Evolutionary conservation across 1,140 invertebrate species (phyloP).

Genomic region (Pseudomyrmex cubaensis): DNA sequence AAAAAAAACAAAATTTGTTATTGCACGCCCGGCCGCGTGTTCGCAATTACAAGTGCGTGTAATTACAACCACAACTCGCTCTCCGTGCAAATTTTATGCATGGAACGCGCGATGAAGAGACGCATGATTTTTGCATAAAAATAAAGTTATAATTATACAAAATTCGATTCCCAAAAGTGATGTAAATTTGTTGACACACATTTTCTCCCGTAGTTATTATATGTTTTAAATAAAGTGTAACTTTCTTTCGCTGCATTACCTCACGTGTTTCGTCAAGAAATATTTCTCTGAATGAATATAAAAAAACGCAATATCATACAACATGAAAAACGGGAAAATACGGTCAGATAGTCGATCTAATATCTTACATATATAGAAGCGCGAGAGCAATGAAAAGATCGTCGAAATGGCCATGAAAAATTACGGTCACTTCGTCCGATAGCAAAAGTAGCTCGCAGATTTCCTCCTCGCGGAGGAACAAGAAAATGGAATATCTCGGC

Average conservation of each 20-base stretch:
- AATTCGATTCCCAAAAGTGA: constrained; percentile 23
- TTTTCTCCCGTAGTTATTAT: neutral
- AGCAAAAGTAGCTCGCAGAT: constrained; percentile 53
- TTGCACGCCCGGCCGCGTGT: constrained; percentile 7
- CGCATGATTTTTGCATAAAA: constrained; percentile 28
- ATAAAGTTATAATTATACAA: constrained; percentile 45
- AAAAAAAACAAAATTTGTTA: constrained; percentile 21
- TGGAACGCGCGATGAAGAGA: neutral
- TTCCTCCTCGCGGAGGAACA: constrained; percentile 36
- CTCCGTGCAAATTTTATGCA: neutral
- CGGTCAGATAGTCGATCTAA: constrained; percentile 38
- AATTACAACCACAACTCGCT: neutral
- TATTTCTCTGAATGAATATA: constrained; percentile 14
- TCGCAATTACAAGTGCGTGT: constrained; percentile 3
- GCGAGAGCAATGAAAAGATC: constrained; percentile 36
- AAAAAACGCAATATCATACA: constrained; percentile 32
- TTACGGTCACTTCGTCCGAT: constrained; percentile 49
- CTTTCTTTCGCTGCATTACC: too few species aligned
- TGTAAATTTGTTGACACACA: constrained; percentile 30
- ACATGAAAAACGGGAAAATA: constrained; percentile 34
- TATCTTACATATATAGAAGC: constrained; percentile 23
- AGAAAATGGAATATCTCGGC: constrained; percentile 57
- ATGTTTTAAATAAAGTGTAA: too few species aligned
- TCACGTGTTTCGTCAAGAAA: neutral
- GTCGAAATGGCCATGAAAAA: constrained; percentile 58